Percentiles rank a stretch among this genome's conserved stretches.
Evolutionary conservation across 2,797 vertebrate species (phyloP).

Genomic region (Amblyopsis hoosieri): DNA sequence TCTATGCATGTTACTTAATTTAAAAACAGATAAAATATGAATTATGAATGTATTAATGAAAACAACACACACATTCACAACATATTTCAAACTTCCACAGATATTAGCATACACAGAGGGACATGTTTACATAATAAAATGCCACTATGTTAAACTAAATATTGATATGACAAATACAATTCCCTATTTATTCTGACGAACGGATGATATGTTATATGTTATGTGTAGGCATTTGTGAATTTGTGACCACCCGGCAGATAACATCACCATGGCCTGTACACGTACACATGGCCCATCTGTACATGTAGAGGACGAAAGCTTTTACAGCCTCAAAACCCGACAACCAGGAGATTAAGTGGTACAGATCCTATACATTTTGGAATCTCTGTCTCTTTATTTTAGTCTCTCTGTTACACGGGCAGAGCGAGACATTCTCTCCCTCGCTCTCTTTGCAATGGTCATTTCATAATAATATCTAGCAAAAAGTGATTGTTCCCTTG

Average conservation of each 20-base stretch:
- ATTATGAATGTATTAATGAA: too few species aligned
- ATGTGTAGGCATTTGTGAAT: too few species aligned
- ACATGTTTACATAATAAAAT: background rate
- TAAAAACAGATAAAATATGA: too few species aligned
- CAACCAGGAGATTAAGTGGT: conserved; percentile 58
- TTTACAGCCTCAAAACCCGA: conserved; percentile 55
- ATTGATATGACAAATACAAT: too few species aligned
- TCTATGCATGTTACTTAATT: too few species aligned
- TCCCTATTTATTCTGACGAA: too few species aligned
- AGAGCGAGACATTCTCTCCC: background rate
- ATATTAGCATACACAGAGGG: conserved; percentile 2
- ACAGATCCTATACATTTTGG: conserved; percentile 64
- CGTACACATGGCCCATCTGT: conserved; percentile 19
- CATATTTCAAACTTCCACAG: conserved; percentile 3
- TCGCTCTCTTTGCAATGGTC: conserved; percentile 31
- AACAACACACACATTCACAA: conserved; percentile 2
- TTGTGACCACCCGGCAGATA: conserved; percentile 41
- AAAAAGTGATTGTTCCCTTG: background rate
- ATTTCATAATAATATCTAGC: conserved; percentile 22
- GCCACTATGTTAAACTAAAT: too few species aligned
- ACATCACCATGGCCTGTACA: conserved; percentile 26
- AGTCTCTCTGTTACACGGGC: background rate
- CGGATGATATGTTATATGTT: too few species aligned
- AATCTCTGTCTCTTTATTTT: conserved; percentile 16
- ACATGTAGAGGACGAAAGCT: conserved; percentile 53